phyloP scores from a whole-genome alignment of 1,140 invertebrate species.

The Rhysida immarginata region DNA sequence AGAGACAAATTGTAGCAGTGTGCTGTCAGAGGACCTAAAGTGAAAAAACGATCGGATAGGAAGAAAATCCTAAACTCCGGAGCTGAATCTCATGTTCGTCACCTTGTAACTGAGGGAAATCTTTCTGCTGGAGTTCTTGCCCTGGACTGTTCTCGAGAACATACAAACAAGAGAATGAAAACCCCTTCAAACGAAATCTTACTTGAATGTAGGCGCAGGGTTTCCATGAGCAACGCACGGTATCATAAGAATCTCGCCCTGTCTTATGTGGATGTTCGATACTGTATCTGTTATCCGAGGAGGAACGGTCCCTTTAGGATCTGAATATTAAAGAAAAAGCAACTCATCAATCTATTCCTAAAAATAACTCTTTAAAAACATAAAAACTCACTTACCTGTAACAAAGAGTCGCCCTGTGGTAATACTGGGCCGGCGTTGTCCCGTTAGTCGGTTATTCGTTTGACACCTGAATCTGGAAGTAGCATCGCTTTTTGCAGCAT shows the following conservation, averaged over 20 bases:
- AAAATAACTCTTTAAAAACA: neutral
- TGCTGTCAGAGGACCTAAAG: no score
- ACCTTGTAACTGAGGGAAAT: no score
- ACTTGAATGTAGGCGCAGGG: slow-evolving; percentile 27
- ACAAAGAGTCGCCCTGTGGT: slow-evolving; percentile 48
- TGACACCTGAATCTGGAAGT: slow-evolving; percentile 51
- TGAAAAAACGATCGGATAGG: no score
- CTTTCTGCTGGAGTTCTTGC: no score
- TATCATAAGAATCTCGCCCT: slow-evolving; percentile 15
- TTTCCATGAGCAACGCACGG: slow-evolving; percentile 29
- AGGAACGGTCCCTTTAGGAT: slow-evolving; percentile 18
- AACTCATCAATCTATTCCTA: neutral
- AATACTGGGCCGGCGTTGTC: slow-evolving; percentile 46
- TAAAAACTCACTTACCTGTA: slow-evolving; percentile 37
- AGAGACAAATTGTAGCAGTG: no score
- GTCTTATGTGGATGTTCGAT: slow-evolving; percentile 5
- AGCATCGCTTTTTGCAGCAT: slow-evolving; percentile 79
- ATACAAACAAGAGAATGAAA: no score
- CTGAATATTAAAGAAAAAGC: slow-evolving; percentile 4
- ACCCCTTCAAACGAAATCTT: no score
- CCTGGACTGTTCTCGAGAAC: no score
- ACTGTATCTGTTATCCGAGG: slow-evolving; percentile 15
- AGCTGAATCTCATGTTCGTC: no score
- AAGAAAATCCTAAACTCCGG: no score
- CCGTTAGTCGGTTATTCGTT: slow-evolving; percentile 52